Evolutionary conservation across 2,888 invertebrate species (phyloP), one percentile per base, ranked within the genome.

Genomic region (Drosophila mettleri): DNA sequence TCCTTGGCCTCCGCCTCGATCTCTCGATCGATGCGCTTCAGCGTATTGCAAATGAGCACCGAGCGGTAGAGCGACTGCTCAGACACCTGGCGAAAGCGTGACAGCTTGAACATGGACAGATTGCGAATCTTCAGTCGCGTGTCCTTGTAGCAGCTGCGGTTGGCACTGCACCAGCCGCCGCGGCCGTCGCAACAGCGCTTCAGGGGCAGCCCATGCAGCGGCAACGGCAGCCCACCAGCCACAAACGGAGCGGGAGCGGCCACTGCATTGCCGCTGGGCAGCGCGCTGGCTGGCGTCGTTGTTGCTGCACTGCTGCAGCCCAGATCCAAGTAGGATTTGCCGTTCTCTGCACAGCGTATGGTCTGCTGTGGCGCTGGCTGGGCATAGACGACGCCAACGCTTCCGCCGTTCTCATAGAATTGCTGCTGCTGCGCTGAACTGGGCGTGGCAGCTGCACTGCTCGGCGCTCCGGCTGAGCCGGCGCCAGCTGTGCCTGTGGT

Each of bases 21-120:
- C 93, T 98, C 98, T 60, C 96, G 94, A 93, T 98, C 98, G 90
- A 98, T 95, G 91, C 95, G 95, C 91, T 97, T 95, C 76, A 98
- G 92, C 61, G 98, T 98, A 93, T 98, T 98, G 93, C 97, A 97
- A 89, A 98, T 98, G 71, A 98, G 95, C 90, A 98, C 98, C 49
- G 97, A 98, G 72, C 97, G 95, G 86, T 97, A 94, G 66, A 98
- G 93, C 69, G 97, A 97, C 43, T 98, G 97, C 92, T 98, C 98
- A 60, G 97, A 96, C 80, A 96, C 96, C 92, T 97, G 97, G 59
- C 97, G 94, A 89, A 96, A 96, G 86, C 97, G 94, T 90, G 97
- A 96, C 78, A 98, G 93, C 93, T 98, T 98, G 92, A 96, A 95
- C 95, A 98, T 97, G 78, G 97, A 98, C 78, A 98, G 94, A 92